These are phyloP conservation scores for Tichodroma muraria DNA, from an alignment of 2,113 vertebrate species.

Conservation along the genomic window DNA sequence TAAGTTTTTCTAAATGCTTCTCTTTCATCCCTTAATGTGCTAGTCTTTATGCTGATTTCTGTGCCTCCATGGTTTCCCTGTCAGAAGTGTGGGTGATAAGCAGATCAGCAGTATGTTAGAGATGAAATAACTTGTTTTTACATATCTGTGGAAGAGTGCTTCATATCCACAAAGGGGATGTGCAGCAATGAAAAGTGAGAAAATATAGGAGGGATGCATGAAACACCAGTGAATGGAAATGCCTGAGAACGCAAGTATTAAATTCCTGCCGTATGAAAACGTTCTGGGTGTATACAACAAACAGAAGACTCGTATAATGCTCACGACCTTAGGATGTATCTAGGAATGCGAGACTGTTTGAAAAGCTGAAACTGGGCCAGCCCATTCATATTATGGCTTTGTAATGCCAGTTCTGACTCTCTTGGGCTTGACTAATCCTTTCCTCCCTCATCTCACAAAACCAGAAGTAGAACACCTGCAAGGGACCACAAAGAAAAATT, in stretches of 20 bases:
- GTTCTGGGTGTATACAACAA: neutral
- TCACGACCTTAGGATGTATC: neutral
- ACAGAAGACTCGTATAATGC: neutral
- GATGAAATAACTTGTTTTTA: neutral
- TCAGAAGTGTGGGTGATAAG: neutral
- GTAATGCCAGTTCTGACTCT: neutral
- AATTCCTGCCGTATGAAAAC: neutral
- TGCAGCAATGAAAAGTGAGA: neutral
- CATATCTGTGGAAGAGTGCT: neutral
- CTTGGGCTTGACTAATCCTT: neutral
- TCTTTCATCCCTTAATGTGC: neutral
- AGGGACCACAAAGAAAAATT: neutral
- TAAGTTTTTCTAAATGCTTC: constrained; percentile 23
- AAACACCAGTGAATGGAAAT: neutral
- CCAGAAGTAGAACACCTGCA: neutral
- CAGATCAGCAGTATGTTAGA: neutral
- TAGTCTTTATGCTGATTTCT: neutral
- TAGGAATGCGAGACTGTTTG: neutral
- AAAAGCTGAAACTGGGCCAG: neutral
- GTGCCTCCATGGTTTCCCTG: neutral
- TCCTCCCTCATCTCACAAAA: neutral
- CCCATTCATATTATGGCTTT: neutral
- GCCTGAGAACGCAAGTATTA: neutral
- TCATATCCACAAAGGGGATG: neutral
- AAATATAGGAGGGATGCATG: neutral